Evolutionary conservation across 2,797 vertebrate species (phyloP).

Genomic region (Anguilla megastoma): DNA sequence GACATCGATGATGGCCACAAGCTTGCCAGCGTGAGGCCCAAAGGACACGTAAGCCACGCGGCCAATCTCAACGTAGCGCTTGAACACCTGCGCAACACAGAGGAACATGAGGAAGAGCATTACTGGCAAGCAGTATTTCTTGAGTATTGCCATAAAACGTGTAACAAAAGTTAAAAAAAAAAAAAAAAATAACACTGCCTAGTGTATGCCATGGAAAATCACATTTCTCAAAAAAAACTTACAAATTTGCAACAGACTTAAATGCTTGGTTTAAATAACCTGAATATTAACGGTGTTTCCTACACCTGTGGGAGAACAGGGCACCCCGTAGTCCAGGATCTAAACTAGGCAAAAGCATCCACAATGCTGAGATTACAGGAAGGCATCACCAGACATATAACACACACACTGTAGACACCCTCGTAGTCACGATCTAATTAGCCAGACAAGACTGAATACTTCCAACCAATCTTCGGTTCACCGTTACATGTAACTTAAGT

Average conservation of each 20-base stretch:
- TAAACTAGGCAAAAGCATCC: background rate
- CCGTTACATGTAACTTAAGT: too few species aligned
- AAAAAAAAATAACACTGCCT: background rate
- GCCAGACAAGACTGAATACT: too few species aligned
- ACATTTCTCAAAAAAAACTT: background rate
- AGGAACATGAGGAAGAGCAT: background rate
- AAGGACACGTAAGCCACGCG: conserved; percentile 91
- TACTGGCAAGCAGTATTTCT: background rate
- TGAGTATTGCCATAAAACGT: fast-evolving
- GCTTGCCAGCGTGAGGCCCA: conserved; percentile 89
- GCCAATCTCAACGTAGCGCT: conserved; percentile 94
- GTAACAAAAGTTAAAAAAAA: fast-evolving
- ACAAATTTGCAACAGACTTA: background rate
- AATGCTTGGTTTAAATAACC: background rate
- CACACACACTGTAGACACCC: too few species aligned
- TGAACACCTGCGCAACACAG: conserved; percentile 82
- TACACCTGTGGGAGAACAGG: background rate
- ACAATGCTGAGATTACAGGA: too few species aligned
- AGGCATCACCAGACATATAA: too few species aligned
- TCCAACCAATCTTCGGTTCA: too few species aligned
- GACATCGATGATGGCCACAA: conserved; percentile 95
- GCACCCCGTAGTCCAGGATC: background rate
- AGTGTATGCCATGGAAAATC: background rate
- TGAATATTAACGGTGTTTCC: background rate
- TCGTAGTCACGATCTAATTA: too few species aligned